A percentile compares a stretch with the other conserved stretches of the same genome.
phyloP scores from a whole-genome alignment of 2,797 vertebrate species.

The Brachyrhaphis roseni region DNA sequence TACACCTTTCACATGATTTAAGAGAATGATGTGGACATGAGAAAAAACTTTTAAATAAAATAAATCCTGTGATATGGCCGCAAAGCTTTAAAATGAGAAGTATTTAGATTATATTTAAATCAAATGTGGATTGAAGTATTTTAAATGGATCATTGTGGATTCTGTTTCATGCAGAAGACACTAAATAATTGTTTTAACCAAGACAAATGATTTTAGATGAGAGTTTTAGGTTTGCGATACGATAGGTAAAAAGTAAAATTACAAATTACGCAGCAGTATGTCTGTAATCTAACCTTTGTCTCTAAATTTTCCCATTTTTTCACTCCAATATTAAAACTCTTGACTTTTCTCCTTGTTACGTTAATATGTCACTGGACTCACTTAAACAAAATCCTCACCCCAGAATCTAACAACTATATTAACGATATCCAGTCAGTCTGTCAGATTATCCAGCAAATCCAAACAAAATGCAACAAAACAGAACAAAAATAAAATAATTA shows the following conservation, averaged over 20 bases:
- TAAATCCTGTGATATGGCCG: conserved; percentile 13
- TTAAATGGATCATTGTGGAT: conserved; percentile 8
- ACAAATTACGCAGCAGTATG: not conserved
- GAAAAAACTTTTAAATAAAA: conserved; percentile 47
- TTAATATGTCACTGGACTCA: not conserved
- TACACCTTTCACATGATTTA: conserved; percentile 20
- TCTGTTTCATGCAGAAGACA: not conserved
- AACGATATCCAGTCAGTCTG: not conserved
- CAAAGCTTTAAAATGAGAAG: conserved; percentile 26
- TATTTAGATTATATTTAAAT: not conserved
- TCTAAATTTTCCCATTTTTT: not conserved
- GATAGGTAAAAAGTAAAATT: no score
- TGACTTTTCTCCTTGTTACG: not conserved
- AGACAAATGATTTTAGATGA: not conserved
- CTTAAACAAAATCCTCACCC: not conserved
- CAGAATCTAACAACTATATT: not conserved
- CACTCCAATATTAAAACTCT: not conserved
- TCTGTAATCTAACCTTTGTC: not conserved
- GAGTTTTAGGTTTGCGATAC: not conserved
- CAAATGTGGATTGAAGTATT: not conserved
- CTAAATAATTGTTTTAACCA: not conserved
- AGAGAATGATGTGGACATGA: conserved; percentile 14
- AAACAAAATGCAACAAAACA: not conserved
- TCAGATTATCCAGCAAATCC: not conserved
- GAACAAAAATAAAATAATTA: not conserved